Conservation (phyloP, 2,888 invertebrate species). For the Drosophila paranaensis region DNA sequence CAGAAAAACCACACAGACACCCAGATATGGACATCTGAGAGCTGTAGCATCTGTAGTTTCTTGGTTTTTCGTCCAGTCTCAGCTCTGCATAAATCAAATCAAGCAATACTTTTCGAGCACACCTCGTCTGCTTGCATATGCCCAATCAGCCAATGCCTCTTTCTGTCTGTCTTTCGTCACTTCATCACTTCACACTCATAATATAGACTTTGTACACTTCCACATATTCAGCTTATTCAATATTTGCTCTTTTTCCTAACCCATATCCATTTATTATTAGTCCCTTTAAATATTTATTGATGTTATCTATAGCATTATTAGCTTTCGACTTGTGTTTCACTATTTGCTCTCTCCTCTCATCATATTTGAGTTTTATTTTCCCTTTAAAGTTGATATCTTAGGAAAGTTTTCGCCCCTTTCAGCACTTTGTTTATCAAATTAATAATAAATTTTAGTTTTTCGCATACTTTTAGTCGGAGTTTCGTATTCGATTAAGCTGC, state of each 20-base stretch:
- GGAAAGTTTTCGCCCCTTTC: not conserved
- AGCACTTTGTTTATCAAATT: not conserved
- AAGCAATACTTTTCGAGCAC: not conserved
- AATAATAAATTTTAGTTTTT: not conserved
- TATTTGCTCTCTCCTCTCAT: not conserved
- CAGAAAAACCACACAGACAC: no score
- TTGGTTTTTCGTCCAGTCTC: no score
- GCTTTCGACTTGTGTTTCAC: not conserved
- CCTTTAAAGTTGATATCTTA: not conserved
- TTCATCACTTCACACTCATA: not conserved
- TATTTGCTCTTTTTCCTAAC: not conserved
- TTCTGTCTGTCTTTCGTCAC: not conserved
- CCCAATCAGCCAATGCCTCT: not conserved
- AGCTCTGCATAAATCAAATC: no score
- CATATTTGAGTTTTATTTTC: not conserved
- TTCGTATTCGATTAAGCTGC: constrained; percentile 3
- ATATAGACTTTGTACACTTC: not conserved
- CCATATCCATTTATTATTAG: not conserved
- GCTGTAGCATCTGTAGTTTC: no score
- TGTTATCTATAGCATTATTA: not conserved
- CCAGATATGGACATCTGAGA: no score
- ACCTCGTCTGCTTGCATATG: not conserved
- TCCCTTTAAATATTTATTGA: not conserved
- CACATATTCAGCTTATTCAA: not conserved
- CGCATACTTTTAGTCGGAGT: not conserved